phyloP scores from a whole-genome alignment of 2,113 vertebrate species.

The Phyllostomus hastatus region DNA sequence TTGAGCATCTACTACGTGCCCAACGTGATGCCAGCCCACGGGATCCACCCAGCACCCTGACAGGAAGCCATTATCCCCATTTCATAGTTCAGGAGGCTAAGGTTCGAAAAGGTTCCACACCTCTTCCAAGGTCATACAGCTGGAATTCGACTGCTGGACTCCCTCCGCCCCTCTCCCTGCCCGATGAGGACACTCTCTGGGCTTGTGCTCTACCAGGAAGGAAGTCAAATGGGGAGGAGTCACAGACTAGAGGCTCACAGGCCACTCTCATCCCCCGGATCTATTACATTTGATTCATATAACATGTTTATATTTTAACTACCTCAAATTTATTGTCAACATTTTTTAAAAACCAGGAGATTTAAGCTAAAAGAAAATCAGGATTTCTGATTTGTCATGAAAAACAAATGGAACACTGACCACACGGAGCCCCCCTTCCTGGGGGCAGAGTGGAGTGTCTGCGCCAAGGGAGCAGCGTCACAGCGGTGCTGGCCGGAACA shows the following conservation, averaged over 20 bases:
- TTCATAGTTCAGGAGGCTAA: constrained; percentile 33
- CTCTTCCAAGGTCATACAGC: not conserved
- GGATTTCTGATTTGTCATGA: not conserved
- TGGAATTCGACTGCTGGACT: not conserved
- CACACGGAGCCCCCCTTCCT: not conserved
- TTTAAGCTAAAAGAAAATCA: constrained; percentile 40
- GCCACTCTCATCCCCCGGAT: not conserved
- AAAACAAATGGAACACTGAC: not conserved
- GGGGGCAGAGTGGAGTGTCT: not conserved
- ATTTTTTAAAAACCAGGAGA: not conserved
- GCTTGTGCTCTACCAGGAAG: not conserved
- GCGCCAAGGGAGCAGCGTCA: not conserved
- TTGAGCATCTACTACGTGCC: not conserved
- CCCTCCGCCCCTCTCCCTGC: not conserved
- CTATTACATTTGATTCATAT: not conserved
- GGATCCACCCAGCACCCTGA: not conserved
- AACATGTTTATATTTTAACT: constrained; percentile 16
- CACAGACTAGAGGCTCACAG: not conserved
- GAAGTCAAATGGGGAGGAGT: not conserved
- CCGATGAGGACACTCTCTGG: not conserved
- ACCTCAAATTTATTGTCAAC: not conserved
- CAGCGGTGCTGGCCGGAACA: not conserved
- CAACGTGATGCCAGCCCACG: not conserved
- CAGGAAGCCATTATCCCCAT: not conserved
- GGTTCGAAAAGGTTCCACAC: not conserved